phyloP scores from a whole-genome alignment of 2,797 vertebrate genomes.

The Cossypha heuglini region DNA sequence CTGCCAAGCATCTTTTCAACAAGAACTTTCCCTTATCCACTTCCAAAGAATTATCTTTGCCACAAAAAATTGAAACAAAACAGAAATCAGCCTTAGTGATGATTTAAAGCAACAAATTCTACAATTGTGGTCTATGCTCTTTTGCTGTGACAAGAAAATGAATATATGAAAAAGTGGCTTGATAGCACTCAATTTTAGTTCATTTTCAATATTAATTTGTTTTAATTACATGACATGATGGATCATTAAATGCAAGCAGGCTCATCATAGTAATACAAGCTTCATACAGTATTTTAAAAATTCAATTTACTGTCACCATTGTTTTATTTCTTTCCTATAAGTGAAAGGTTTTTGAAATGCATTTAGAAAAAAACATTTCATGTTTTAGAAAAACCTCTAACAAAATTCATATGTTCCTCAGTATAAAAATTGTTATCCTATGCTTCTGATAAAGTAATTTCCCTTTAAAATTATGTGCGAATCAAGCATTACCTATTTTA shows the following conservation, averaged over 20 bases:
- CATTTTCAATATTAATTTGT: conserved; percentile 14
- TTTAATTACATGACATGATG: conserved; percentile 42
- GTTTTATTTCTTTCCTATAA: not conserved
- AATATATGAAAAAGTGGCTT: not conserved
- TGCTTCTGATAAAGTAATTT: conserved; percentile 11
- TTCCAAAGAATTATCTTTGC: not conserved
- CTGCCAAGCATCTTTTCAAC: not conserved
- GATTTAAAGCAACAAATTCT: not conserved
- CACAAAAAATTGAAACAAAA: not conserved
- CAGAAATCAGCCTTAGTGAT: not conserved
- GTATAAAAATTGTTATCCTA: not conserved
- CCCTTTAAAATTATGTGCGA: not conserved
- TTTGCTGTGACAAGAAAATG: not conserved
- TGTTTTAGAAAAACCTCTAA: not conserved
- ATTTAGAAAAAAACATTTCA: not conserved
- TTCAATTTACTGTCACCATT: not conserved
- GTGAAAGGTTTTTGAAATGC: not conserved
- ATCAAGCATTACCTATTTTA: not conserved
- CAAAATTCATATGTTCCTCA: not conserved
- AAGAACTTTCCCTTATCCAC: not conserved
- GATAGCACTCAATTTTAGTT: not conserved
- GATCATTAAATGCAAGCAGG: conserved; percentile 22
- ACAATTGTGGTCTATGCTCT: not conserved
- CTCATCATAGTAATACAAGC: conserved; percentile 16
- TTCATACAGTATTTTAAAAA: not conserved